Percentiles rank a stretch among this genome's conserved stretches.
Evolutionary conservation across 2,888 invertebrate species (phyloP).

Genomic region (Branchipolynoe longqiensis): DNA sequence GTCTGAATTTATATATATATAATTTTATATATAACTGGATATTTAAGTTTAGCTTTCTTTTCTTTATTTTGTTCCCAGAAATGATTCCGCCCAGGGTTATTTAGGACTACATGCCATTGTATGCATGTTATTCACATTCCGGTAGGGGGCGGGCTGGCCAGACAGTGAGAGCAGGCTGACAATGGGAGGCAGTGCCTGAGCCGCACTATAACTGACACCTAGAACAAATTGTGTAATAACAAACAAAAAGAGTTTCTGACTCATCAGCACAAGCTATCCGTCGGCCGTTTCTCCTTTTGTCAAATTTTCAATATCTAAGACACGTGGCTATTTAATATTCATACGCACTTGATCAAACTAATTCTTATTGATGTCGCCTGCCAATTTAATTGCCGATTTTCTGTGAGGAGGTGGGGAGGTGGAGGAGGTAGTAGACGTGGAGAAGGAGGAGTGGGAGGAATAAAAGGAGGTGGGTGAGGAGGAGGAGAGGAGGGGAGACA

Average conservation of each 20-base stretch:
- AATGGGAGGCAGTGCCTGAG: background rate
- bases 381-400: conserved; percentile 35
- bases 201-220: background rate
- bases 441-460: background rate
- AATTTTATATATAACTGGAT: too few relatives aligned
- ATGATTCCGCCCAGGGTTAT: too few relatives aligned
- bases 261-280: background rate
- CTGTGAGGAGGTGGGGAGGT: background rate
- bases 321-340: conserved; percentile 37
- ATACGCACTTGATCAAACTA: conserved; percentile 48
- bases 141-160: background rate
- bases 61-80: too few relatives aligned
- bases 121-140: conserved; percentile 12
- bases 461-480: too few relatives aligned
- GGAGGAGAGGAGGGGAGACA: too few relatives aligned
- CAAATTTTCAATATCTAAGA: conserved; percentile 37
- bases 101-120: too few relatives aligned
- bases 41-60: conserved; percentile 11
- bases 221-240: conserved; percentile 44
- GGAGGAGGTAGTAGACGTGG: background rate
- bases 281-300: conserved; percentile 22
- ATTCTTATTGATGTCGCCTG: conserved; percentile 30
- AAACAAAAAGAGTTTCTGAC: conserved; percentile 17
- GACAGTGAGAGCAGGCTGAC: background rate
- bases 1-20: too few relatives aligned